Conservation (phyloP, 2,113 vertebrate species). For the Hyaena hyaena region DNA sequence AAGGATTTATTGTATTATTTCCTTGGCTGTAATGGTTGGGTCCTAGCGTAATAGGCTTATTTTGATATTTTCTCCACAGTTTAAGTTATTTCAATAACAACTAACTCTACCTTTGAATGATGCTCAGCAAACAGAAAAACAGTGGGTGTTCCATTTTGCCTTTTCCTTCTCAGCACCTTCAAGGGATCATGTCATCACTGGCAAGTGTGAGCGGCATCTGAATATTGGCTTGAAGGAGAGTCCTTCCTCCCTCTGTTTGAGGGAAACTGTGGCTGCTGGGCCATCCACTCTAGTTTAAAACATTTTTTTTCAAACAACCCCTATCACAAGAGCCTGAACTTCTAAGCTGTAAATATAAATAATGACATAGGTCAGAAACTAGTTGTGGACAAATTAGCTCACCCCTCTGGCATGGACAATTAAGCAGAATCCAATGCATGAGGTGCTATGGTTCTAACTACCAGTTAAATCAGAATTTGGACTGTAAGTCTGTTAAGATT, state of each 20-base stretch:
- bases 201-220: conserved; percentile 61
- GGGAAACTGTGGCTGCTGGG: background rate
- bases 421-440: background rate
- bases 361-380: background rate
- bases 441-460: background rate
- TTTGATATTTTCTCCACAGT: conserved; percentile 81
- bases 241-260: background rate
- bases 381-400: background rate
- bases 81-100: conserved; percentile 75
- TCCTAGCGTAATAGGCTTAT: conserved; percentile 77
- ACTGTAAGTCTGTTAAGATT: background rate
- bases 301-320: background rate
- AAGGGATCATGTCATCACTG: conserved; percentile 71
- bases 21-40: conserved; percentile 79
- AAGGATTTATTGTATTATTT: conserved; percentile 85
- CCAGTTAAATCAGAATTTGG: background rate
- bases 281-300: background rate
- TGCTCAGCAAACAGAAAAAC: conserved; percentile 80
- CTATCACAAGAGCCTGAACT: background rate
- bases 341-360: background rate
- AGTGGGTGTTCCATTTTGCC: conserved; percentile 53
- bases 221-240: conserved; percentile 79
- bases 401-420: background rate
- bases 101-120: conserved; percentile 83
- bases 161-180: conserved; percentile 65